Percentiles rank a stretch among this genome's conserved stretches.
phyloP scores from a whole-genome alignment of 2,797 vertebrate genomes.

The Schizopygopsis pylzovi region DNA sequence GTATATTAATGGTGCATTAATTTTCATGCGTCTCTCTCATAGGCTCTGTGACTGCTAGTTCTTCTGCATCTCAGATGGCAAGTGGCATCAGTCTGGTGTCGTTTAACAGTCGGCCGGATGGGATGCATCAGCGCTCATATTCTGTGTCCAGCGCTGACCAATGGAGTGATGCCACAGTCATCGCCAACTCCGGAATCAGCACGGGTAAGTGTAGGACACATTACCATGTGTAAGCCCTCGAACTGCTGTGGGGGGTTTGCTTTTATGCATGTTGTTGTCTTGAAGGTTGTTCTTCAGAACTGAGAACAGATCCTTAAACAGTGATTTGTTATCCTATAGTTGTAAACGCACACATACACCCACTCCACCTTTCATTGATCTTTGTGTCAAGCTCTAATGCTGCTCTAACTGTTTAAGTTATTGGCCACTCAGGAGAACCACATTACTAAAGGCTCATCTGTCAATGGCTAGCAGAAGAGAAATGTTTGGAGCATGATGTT shows the following conservation, averaged over 20 bases:
- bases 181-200: constrained; percentile 95
- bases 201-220: constrained; percentile 80
- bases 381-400: constrained; percentile 79
- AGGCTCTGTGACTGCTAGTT: constrained; percentile 90
- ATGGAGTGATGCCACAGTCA: constrained; percentile 95
- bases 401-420: constrained; percentile 83
- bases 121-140: constrained; percentile 96
- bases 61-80: constrained; percentile 91
- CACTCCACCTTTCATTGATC: constrained; percentile 78
- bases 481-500: constrained; percentile 14
- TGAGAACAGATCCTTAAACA: constrained; percentile 19
- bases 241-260: neutral
- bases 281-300: constrained; percentile 14
- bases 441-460: constrained; percentile 73
- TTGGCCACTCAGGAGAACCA: constrained; percentile 71
- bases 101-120: constrained; percentile 89
- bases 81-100: constrained; percentile 92
- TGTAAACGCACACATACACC: constrained; percentile 30
- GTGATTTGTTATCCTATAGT: constrained; percentile 15
- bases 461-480: constrained; percentile 26
- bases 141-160: constrained; percentile 98
- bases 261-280: neutral
- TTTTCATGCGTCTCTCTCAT: neutral
- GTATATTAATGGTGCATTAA: neutral
- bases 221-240: neutral